Percentiles rank a stretch among this genome's conserved stretches.
These are phyloP conservation scores for Alosa alosa DNA, from an alignment of 2,113 vertebrate genomes.

Conservation along the genomic window DNA sequence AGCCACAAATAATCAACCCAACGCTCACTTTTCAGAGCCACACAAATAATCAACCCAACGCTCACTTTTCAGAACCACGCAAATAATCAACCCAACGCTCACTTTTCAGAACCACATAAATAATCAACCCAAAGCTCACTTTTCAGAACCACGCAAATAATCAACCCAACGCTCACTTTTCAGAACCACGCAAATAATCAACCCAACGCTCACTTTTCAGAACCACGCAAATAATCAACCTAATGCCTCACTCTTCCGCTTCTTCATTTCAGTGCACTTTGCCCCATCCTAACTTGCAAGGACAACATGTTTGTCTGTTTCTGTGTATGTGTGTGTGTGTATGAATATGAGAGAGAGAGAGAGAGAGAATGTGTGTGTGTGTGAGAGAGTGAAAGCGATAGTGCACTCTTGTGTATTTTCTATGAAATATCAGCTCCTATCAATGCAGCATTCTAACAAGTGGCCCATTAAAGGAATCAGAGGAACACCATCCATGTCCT, in stretches of 20 bases:
- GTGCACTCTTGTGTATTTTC: neutral
- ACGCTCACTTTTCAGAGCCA: too few relatives aligned
- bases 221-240: constrained; percentile 37
- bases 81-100: too few relatives aligned
- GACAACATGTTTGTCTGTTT: too few relatives aligned
- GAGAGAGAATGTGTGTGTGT: neutral
- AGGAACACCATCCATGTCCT: constrained; percentile 38
- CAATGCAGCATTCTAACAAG: constrained; percentile 25
- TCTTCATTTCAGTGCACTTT: constrained; percentile 30
- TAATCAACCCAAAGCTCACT: too few relatives aligned
- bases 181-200: too few relatives aligned
- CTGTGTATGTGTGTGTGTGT: constrained; percentile 3
- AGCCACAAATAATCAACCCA: too few relatives aligned
- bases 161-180: too few relatives aligned
- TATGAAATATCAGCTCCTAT: neutral
- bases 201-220: too few relatives aligned
- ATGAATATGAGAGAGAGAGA: neutral
- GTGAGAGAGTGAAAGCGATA: neutral
- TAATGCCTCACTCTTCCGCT: constrained; percentile 26
- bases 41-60: too few relatives aligned
- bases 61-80: too few relatives aligned
- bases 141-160: too few relatives aligned
- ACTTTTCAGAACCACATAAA: too few relatives aligned
- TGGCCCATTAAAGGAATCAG: constrained; percentile 42
- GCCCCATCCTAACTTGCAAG: neutral